Base-by-base conservation (phyloP, 2,888 invertebrate species). In the Dicyrtoma fusca region DNA sequence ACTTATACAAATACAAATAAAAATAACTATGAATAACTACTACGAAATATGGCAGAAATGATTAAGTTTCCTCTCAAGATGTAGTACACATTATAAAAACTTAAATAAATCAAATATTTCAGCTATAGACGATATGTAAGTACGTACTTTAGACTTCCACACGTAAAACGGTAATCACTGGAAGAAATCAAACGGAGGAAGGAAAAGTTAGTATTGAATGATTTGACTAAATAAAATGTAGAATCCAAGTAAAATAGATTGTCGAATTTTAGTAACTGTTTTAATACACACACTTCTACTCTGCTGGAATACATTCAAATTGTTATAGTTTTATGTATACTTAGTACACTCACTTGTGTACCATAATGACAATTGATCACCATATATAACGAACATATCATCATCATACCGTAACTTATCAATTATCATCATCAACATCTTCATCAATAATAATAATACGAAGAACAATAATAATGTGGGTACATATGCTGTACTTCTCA, bases 241-340 rank as follows among this genome's bases (percentile, higher is more conserved):
- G 21, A 64, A 51, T 64, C 26, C 64, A 64, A 64, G 51, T 49
- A 64, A 64, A 49, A 64, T 64, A 64, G 64, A 64, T 64, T 64
- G 64, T 64, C 64, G 64, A 64, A 64, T 66, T 68, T 55, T 68
- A 57, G 57, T 68, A 68, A 68, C 57, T 68, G 68, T 68, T 68
- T 68, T 57, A 68, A 57, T 57, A 55, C 55, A 55, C 55, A 55
- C 55, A 55, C 57, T 68, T 57, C 57, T 68, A 55, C 57, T 57
- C 55, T 68, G 55, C 55, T 68, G 68, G 68, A 68, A 68, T 68
- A 68, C 68, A 68, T 68, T 68, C 68, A 68, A 68, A 66, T 68
- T 68, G 68, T 68, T 53, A 34, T 66, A 55, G 13, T 45, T 68
- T 19, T 65, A 65, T 68, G 57, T 68, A 57, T 68, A 68, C 68